Base-by-base conservation (phyloP, 2,888 invertebrate genomes). In the Beris chalybata region DNA sequence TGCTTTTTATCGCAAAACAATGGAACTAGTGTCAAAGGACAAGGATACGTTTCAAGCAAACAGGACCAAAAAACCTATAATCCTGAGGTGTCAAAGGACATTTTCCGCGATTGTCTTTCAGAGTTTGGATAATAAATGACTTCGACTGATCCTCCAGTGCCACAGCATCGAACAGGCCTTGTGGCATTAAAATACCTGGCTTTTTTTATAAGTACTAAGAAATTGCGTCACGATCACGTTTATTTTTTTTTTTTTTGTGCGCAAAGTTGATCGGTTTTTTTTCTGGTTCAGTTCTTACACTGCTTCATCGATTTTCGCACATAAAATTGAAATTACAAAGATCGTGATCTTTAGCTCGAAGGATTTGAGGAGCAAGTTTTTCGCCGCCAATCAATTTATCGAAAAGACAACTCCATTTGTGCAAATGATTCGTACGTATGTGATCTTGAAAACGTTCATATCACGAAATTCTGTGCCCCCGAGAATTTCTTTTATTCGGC, bases 41-140 rank as follows among this genome's bases (percentile, higher is more conserved):
- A 11, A 43, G 50, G 43, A 59, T 54, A 52, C 43, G 48, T 53
- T 15, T 5, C 22, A n/a, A 50, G 22, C 30, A 15, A 31, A 31
- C 54, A 63, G 13, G 45, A 52, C 47, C 22, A 9, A 38, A 38
- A 38, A 38, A 32, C 7, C 38, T 5, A 38, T 68, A 66, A 68
- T 68, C 68, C 64, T 31, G 29, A 68, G 66, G 68, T 68, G 68
- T 64, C 64, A 68, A 68, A 68, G 68, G 66, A 32, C 57, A 58
- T 65, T 61, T 54, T 30, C n/a, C 4, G 44, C 44, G 53, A 57
- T 59, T 54, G 64, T 45, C 30, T 52, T 54, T 45, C 15, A 30
- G 13, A 11, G 45, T 5, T 15, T 12, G 22, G 9, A 12, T 12
- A n/a, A 61, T 15, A 50, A 58, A 50, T 52, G 61, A 29, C 30